A percentile compares a stretch with the other conserved stretches of the same genome.
Evolutionary conservation across 2,113 vertebrate genomes (phyloP).

Genomic region (Chionodraco myersi): DNA sequence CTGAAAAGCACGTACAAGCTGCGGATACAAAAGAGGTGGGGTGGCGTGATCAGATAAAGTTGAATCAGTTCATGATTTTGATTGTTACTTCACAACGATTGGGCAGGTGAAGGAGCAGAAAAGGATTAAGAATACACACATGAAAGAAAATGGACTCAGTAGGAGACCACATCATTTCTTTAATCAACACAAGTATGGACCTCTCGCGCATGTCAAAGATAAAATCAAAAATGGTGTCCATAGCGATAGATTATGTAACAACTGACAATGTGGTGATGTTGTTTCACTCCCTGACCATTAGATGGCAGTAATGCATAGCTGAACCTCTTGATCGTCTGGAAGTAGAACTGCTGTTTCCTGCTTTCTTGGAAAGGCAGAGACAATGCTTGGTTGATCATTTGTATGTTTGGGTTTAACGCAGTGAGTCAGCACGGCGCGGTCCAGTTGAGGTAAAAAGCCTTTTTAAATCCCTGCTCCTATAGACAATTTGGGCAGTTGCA

Average conservation of each 20-base stretch:
- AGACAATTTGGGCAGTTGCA: neutral
- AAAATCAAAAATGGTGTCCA: neutral
- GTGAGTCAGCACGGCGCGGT: constrained; percentile 63
- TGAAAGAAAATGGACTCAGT: neutral
- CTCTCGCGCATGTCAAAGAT: neutral
- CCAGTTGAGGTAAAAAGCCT: neutral
- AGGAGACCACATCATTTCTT: neutral
- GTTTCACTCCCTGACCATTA: constrained; percentile 71
- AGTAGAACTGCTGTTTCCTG: constrained; percentile 6
- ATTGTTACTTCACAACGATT: constrained; percentile 57
- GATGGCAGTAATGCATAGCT: constrained; percentile 85
- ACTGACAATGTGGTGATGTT: constrained; percentile 16
- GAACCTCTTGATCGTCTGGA: constrained; percentile 18
- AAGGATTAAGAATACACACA: constrained; percentile 35
- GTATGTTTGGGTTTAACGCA: constrained; percentile 26
- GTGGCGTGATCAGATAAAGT: constrained; percentile 52
- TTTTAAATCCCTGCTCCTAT: neutral
- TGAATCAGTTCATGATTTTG: constrained; percentile 63
- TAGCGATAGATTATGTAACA: neutral
- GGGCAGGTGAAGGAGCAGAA: constrained; percentile 73
- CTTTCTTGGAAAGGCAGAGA: constrained; percentile 37
- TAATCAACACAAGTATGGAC: neutral
- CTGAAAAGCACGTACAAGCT: constrained; percentile 72
- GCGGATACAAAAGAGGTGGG: constrained; percentile 60
- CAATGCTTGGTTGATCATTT: constrained; percentile 15